Evolutionary conservation across 2,113 vertebrate genomes (phyloP).

Genomic region (Sphaerodactylus townsendi): DNA sequence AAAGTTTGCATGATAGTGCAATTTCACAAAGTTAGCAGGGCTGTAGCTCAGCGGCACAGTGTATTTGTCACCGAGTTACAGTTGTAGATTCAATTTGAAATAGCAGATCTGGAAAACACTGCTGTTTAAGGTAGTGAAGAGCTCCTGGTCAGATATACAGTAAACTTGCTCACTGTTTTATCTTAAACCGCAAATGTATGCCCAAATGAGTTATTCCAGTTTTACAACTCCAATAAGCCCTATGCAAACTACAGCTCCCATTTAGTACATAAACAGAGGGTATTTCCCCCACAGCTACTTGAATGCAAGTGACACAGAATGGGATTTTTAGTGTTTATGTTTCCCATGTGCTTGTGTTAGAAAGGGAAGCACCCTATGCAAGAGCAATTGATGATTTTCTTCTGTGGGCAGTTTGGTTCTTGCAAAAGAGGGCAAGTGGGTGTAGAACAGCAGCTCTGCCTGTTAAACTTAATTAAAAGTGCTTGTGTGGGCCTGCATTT

Average conservation of each 20-base stretch:
- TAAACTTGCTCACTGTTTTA: neutral
- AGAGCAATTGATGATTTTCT: slow-evolving; percentile 28
- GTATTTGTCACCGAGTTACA: neutral
- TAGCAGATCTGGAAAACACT: neutral
- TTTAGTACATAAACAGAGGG: slow-evolving; percentile 51
- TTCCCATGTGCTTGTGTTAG: slow-evolving; percentile 32
- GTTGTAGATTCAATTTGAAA: neutral
- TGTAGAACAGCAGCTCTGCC: neutral
- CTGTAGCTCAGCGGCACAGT: neutral
- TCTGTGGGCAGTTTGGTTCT: slow-evolving; percentile 31
- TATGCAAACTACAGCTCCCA: slow-evolving; percentile 43
- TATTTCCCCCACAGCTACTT: slow-evolving; percentile 43
- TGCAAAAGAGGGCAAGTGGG: slow-evolving; percentile 37
- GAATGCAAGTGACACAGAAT: slow-evolving; percentile 15
- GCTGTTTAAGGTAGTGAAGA: neutral
- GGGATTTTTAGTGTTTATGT: slow-evolving; percentile 43
- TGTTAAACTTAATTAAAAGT: slow-evolving; percentile 46
- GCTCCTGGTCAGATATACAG: neutral
- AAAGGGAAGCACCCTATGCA: neutral
- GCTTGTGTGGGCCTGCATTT: slow-evolving; percentile 8
- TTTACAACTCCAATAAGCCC: neutral
- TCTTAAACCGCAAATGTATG: slow-evolving; percentile 36
- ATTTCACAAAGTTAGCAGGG: slow-evolving; percentile 4
- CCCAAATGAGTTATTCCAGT: slow-evolving; percentile 45
- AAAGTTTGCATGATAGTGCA: slow-evolving; percentile 11